Evolutionary conservation across 2,113 vertebrate genomes (phyloP).

Genomic region (Egretta garzetta): DNA sequence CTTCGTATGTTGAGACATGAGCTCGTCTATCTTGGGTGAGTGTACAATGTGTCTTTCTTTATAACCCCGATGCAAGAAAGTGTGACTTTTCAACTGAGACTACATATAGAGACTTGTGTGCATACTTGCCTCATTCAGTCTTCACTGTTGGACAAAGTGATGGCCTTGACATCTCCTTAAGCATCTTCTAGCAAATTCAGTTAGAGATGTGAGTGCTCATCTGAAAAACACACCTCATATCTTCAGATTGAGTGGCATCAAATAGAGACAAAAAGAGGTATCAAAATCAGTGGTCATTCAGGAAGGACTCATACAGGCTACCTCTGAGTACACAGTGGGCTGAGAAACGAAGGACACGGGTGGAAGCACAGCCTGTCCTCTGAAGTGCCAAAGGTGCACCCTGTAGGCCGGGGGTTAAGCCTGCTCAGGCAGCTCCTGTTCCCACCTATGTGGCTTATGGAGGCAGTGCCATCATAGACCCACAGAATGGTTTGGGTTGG

Average conservation of each 20-base stretch:
- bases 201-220: background rate
- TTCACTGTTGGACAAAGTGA: background rate
- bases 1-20: background rate
- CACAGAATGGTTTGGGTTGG: background rate
- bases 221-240: background rate
- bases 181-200: background rate
- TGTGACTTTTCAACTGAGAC: background rate
- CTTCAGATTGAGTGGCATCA: background rate
- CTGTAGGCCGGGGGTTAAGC: background rate
- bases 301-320: background rate
- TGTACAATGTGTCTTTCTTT: background rate
- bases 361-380: background rate
- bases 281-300: background rate
- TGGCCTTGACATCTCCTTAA: background rate
- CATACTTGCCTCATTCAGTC: background rate
- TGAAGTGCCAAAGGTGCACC: background rate
- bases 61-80: background rate
- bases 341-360: background rate
- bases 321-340: rapidly evolving
- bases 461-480: background rate
- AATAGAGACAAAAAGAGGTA: background rate
- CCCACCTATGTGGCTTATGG: rapidly evolving
- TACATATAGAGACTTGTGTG: background rate
- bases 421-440: background rate
- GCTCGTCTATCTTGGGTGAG: background rate